These are phyloP conservation scores for Amphipyra berbera DNA, from an alignment of 2,888 invertebrate species.

Conservation along the genomic window DNA sequence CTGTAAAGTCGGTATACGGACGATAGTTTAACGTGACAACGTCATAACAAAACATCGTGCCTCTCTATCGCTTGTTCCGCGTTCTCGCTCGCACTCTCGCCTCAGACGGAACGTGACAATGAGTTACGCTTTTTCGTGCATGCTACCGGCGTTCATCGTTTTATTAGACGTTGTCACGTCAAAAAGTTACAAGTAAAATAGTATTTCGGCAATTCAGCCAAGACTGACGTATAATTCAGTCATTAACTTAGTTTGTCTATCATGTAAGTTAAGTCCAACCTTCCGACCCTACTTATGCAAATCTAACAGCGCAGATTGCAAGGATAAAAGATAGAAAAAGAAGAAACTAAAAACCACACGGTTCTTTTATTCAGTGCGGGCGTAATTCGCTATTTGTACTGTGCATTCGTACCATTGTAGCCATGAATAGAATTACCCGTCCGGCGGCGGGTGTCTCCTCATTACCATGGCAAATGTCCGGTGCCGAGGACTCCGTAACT, in stretches of 20 bases:
- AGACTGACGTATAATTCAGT: conserved; percentile 20
- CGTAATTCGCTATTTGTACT: conserved; percentile 75
- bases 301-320: conserved; percentile 54
- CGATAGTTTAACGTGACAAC: no score
- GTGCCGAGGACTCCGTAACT: conserved; percentile 67
- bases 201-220: neutral
- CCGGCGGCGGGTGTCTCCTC: conserved; percentile 66
- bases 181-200: neutral
- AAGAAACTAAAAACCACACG: conserved; percentile 43
- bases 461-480: conserved; percentile 75
- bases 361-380: conserved; percentile 65
- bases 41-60: no score
- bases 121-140: no score
- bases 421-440: conserved; percentile 78
- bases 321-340: conserved; percentile 21
- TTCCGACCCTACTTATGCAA: conserved; percentile 52
- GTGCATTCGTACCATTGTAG: conserved; percentile 70
- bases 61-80: no score
- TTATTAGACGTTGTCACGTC: no score
- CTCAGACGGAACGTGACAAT: no score
- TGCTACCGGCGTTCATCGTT: no score
- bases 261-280: conserved; percentile 9
- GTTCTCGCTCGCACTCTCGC: no score
- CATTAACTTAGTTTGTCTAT: conserved; percentile 27
- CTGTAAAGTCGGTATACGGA: no score